Base-by-base conservation (phyloP, 2,113 vertebrate genomes). In the Pseudorhombus dupliciocellatus region DNA sequence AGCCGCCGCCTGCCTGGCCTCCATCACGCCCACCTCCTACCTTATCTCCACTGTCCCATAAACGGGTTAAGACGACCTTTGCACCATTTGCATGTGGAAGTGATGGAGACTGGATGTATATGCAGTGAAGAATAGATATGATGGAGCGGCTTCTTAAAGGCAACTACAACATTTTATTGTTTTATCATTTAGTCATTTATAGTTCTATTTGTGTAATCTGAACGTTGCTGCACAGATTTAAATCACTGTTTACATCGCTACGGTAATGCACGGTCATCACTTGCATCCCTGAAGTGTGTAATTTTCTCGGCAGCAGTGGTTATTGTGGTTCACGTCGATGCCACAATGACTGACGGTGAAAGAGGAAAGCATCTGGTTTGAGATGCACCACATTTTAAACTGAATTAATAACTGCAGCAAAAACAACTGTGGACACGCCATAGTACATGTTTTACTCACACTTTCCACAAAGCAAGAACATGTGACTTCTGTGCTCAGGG, bases 31-130 rank as follows among this genome's bases (percentile, higher is more conserved):
- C 80, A 81, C 78, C 64, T 73, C 48, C 55, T 63, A 48, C 63
- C 76, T 84, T 86, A 83, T 88, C 88, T 79, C 56, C 75, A 70
- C 42, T 59, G 58, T 81, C 73, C 82, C 82, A 69, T 75, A 75
- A 77, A 82, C 0, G 0, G 28, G 18, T 37, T 37, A 12, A 11
- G 10, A 3, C 34, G 3, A 37, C 34, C 10, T 20, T 30, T 60
- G 21, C 40, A 54, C 24, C 46, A 40, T 60, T 55, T 53, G 24
- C 56, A 26, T 61, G 22, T 28, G 15, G 4, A 5, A 12, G 40
- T 69, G 83, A 62, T 6, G 0, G 40, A 16, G 34, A 55, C 12
- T 25, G 66, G 83, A 77, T 85, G 61, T 10, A 37, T 37, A 11
- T 3, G 10, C 11, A 1, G 9, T 11, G 34, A 37, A 37, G 34